Percentiles rank a stretch among this genome's conserved stretches.
phyloP scores from a whole-genome alignment of 2,113 vertebrate species.

The Talpa occidentalis region DNA sequence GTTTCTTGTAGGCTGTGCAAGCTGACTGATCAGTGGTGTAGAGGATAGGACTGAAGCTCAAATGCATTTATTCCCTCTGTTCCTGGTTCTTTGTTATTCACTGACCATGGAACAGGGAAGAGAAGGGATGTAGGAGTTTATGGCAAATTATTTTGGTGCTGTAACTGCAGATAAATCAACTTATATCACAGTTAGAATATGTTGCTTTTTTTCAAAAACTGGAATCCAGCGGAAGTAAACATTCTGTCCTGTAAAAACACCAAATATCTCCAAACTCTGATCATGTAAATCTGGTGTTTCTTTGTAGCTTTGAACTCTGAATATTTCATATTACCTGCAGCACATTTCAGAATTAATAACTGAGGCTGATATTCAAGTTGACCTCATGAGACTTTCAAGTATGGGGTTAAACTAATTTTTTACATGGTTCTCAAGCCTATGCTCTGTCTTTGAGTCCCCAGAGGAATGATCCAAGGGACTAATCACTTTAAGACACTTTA shows the following conservation, averaged over 20 bases:
- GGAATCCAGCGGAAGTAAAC: not conserved
- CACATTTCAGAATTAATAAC: conserved; percentile 57
- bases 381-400: conserved; percentile 50
- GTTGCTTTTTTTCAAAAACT: not conserved
- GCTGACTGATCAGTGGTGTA: not conserved
- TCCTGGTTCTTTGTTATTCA: conserved; percentile 7
- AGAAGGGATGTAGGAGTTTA: not conserved
- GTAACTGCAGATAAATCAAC: not conserved
- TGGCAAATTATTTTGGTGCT: conserved; percentile 19
- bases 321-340: conserved; percentile 48
- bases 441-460: conserved; percentile 25
- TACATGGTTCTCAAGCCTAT: conserved; percentile 33
- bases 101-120: not conserved
- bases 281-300: conserved; percentile 53
- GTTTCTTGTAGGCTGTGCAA: not conserved
- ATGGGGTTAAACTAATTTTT: conserved; percentile 52
- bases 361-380: conserved; percentile 36
- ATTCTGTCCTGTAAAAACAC: not conserved
- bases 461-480: conserved; percentile 11
- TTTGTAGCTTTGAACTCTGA: conserved; percentile 1
- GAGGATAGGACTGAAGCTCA: not conserved
- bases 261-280: not conserved
- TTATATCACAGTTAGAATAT: not conserved
- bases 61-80: conserved; percentile 23
- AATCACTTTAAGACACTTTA: conserved; percentile 64